Evolutionary conservation across 2,888 invertebrate genomes (phyloP).

Genomic region (Microplitis deprimator): DNA sequence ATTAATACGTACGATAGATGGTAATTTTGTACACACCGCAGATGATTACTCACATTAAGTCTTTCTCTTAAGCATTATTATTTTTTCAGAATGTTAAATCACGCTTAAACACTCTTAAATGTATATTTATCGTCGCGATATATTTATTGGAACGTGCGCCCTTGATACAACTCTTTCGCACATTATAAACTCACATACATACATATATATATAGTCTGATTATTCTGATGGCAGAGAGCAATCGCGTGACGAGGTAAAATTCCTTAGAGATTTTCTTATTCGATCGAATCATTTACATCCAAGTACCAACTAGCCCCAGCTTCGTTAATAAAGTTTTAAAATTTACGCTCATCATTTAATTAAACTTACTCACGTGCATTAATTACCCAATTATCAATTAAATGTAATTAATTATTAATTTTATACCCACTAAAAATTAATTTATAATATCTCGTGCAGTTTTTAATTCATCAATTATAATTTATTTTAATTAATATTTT

Average conservation of each 20-base stretch:
- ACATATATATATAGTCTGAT: background rate
- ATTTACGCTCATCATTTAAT: background rate
- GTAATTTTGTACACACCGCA: slow-evolving; percentile 37
- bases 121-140: background rate
- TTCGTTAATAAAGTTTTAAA: background rate
- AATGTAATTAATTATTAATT: background rate
- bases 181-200: background rate
- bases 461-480: background rate
- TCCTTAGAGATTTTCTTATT: background rate
- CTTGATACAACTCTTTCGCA: slow-evolving; percentile 1
- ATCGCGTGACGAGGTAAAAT: background rate
- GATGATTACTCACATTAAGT: slow-evolving; percentile 11
- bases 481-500: background rate
- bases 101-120: background rate
- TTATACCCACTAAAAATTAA: background rate
- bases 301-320: background rate
- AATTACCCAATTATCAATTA: background rate
- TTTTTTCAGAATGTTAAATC: background rate
- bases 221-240: background rate
- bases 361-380: background rate
- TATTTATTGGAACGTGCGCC: background rate
- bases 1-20: slow-evolving; percentile 43
- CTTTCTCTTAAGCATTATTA: background rate
- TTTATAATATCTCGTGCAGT: background rate
- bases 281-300: background rate